Conservation (phyloP, 2,888 invertebrate genomes). For the Pemphredon lugubris region DNA sequence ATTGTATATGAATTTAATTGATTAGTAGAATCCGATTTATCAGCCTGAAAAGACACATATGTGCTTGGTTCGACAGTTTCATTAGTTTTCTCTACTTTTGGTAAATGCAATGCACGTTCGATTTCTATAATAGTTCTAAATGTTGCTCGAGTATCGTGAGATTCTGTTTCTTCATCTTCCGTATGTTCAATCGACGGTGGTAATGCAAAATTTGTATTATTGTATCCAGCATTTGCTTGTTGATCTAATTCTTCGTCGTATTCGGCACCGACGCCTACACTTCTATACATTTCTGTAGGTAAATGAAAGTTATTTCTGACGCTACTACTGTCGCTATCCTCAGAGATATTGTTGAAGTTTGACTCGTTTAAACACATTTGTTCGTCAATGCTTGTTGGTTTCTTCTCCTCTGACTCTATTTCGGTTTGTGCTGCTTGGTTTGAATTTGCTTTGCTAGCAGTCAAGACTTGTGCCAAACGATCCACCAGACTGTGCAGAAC, state of each 20-base stretch:
- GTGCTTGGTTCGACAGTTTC: conserved; percentile 83
- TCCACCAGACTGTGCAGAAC: conserved; percentile 69
- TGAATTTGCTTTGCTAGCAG: conserved; percentile 61
- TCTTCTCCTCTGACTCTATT: conserved; percentile 30
- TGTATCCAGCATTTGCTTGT: conserved; percentile 50
- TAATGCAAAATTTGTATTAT: conserved; percentile 33
- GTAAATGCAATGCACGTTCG: conserved; percentile 84
- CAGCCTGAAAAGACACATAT: conserved; percentile 84
- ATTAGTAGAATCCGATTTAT: conserved; percentile 56
- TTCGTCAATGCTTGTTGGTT: conserved; percentile 16
- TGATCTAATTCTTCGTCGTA: conserved; percentile 69
- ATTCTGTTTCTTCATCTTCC: conserved; percentile 23
- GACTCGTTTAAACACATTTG: conserved; percentile 56
- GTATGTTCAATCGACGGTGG: conserved; percentile 10
- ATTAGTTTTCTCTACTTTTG: conserved; percentile 76
- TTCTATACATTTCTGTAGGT: conserved; percentile 72
- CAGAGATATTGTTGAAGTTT: conserved; percentile 66
- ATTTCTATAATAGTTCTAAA: conserved; percentile 83
- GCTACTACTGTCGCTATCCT: conserved; percentile 69
- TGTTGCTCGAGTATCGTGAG: conserved; percentile 26
- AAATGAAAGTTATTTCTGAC: conserved; percentile 68
- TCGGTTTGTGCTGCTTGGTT: conserved; percentile 66
- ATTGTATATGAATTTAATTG: conserved; percentile 79
- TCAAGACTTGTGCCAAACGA: conserved; percentile 65
- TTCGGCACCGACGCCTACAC: conserved; percentile 78